Conservation (phyloP, 2,113 vertebrate species). For the Macrotis lagotis region DNA sequence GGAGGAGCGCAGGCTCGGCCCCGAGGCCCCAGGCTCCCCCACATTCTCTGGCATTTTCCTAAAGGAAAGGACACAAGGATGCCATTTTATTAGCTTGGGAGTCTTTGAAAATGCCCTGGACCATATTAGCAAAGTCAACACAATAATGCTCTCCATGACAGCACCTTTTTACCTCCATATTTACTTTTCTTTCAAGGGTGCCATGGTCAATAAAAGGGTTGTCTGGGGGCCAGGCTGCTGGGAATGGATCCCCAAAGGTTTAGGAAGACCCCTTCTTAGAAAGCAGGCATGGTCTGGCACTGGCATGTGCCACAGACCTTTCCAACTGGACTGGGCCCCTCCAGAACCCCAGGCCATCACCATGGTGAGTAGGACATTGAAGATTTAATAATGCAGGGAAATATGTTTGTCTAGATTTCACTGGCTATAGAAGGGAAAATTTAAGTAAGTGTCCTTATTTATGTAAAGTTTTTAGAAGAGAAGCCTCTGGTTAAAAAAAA, state of each 20-base stretch:
- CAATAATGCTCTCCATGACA: neutral
- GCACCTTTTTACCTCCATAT: neutral
- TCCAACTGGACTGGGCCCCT: neutral
- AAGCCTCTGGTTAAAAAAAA: neutral
- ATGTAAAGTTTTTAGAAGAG: neutral
- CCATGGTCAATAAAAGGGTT: neutral
- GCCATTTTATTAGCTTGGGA: neutral
- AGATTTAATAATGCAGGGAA: neutral
- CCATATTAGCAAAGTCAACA: neutral
- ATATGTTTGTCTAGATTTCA: neutral
- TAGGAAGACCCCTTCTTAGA: neutral
- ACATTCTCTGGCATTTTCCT: constrained; percentile 98
- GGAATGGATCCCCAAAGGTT: neutral
- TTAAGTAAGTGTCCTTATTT: neutral
- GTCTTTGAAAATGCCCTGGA: neutral
- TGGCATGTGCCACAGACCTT: too few relatives aligned
- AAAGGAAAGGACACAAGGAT: constrained; percentile 33
- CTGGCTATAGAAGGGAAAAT: neutral
- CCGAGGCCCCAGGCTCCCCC: constrained; percentile 87
- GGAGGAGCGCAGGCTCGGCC: constrained; percentile 78
- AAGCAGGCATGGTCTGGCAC: neutral
- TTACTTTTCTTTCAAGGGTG: neutral
- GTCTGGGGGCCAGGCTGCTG: neutral
- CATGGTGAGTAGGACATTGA: neutral
- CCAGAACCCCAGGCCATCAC: neutral